A percentile compares a stretch with the other conserved stretches of the same genome.
These are phyloP conservation scores for Psilopsiagon aymara DNA, from an alignment of 2,113 vertebrate genomes.

Conservation along the genomic window DNA sequence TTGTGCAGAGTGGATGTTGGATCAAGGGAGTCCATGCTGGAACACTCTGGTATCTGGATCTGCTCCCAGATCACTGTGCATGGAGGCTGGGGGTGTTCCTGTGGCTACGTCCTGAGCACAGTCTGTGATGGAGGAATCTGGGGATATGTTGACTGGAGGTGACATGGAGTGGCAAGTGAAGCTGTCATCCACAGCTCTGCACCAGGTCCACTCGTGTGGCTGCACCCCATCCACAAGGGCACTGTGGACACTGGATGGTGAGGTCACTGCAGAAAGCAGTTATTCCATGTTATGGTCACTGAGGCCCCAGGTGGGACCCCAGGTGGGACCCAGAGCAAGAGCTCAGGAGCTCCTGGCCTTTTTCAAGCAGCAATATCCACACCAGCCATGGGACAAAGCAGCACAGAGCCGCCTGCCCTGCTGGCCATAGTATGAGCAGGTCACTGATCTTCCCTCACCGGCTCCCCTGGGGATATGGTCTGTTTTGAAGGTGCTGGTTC, in stretches of 20 bases:
- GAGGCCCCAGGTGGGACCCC: background rate
- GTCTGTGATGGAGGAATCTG: background rate
- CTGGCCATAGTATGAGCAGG: background rate
- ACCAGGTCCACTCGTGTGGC: background rate
- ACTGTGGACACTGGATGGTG: background rate
- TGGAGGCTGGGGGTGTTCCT: background rate
- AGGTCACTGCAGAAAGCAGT: background rate
- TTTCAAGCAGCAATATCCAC: background rate
- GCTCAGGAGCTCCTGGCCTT: background rate
- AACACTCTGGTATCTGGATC: background rate
- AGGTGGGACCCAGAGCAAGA: background rate
- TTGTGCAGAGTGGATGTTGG: background rate
- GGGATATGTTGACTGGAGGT: background rate
- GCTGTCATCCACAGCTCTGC: background rate
- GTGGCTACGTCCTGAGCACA: background rate
- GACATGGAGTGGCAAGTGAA: background rate
- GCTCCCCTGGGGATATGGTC: accelerated
- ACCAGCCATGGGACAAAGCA: background rate
- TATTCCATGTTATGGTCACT: background rate
- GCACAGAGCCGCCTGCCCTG: background rate
- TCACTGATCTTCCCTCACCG: background rate
- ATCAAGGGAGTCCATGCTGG: background rate
- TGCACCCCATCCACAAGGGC: background rate
- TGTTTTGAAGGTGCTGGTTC: background rate
- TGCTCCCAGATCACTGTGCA: background rate